Evolutionary conservation across 2,888 invertebrate genomes (phyloP), one percentile per base, ranked within the genome.

Genomic region (Thera obeliscata): DNA sequence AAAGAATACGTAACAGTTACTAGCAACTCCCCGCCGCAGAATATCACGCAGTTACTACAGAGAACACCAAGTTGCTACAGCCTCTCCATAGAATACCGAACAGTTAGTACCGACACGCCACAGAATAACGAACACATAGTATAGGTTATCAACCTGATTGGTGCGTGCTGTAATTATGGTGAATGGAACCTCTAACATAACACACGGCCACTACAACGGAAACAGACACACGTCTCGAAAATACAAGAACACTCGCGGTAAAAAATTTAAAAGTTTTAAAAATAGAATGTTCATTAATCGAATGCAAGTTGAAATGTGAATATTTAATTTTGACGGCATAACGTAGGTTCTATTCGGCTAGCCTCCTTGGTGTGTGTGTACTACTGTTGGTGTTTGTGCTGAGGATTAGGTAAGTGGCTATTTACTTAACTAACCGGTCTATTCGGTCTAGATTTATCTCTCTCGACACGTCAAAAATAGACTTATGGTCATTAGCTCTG

Each of bases 111-210:
- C 33, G 5, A 41, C 49, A 43, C 49, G 22, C 43, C 49, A 36
- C 50, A 56, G 65, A 60, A 50, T 56, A 65, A 3, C 36, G 9
- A 61, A 11, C 61, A 66, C 46, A 56, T 36, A 38, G 52, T 61
- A n/a, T 46, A 56, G 59, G 54, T 55, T 56, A 65, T 61, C 60
- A 61, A 61, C 62, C 58, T 48, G 57, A 48, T 66, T 54, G 41
- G 55, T 49, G n/a, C 59, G 3, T 6, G 56, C 46, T 59, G 64
- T 71, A 71, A 68, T 68, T 64, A 68, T 52, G 56, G 69, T 67
- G 69, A 70, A 70, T 36, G 69, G 65, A 61, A 56, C 55, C 59
- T 62, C 61, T 48, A 48, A 69, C 61, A 57, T 52, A 9, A 36
- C 46, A 65, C 49, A 59, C 57, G 68, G 36, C 35, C 33, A 58